These are phyloP conservation scores for Leucopternis melanops DNA, from an alignment of 2,113 vertebrate species.

Conservation along the genomic window DNA sequence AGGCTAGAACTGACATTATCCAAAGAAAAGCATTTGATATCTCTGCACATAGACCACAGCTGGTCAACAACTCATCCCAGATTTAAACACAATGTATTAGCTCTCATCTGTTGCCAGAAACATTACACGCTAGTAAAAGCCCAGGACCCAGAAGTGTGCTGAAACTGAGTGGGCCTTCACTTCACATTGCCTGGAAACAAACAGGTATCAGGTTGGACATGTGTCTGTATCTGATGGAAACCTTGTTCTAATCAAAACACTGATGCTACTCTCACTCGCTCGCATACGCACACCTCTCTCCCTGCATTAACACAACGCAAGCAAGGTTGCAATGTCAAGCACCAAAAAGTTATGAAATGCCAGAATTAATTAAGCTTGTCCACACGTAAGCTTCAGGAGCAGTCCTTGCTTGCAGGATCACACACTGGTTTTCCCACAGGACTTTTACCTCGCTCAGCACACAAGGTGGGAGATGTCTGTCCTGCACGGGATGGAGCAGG, in stretches of 20 bases:
- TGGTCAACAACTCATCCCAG: conserved; percentile 66
- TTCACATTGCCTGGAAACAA: background rate
- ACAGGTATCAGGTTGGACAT: background rate
- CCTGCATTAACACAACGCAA: rapidly evolving
- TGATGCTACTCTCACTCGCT: background rate
- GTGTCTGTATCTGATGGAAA: background rate
- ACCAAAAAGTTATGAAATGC: background rate
- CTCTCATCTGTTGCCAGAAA: conserved; percentile 64
- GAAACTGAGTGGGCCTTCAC: background rate
- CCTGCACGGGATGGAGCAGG: rapidly evolving
- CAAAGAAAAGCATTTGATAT: conserved; percentile 39
- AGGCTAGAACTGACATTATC: conserved; percentile 62
- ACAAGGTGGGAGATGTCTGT: rapidly evolving
- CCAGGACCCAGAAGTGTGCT: background rate
- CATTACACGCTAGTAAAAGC: conserved; percentile 49
- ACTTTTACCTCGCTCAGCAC: background rate
- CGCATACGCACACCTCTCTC: background rate
- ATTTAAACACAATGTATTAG: conserved; percentile 40
- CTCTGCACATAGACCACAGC: conserved; percentile 64
- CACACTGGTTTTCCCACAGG: background rate
- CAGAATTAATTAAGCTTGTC: background rate
- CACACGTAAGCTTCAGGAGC: background rate
- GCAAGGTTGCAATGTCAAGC: background rate
- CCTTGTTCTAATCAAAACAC: background rate
- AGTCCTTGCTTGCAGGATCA: background rate